Conservation (phyloP, 2,797 vertebrate genomes). For the Etheostoma perlongum region DNA sequence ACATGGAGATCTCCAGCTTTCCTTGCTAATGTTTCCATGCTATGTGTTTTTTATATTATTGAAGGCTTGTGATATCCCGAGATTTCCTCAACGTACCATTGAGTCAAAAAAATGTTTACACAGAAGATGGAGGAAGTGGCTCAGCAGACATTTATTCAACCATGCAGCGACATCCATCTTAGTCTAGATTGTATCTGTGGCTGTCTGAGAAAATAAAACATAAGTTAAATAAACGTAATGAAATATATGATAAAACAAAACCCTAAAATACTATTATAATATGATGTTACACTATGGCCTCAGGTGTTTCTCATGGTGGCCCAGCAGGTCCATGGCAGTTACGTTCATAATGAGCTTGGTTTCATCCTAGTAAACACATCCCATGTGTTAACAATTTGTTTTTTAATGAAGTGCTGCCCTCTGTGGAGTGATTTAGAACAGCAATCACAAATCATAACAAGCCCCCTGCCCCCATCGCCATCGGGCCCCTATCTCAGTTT, state of each 20-base stretch:
- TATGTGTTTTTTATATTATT: constrained; percentile 27
- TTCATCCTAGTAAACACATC: constrained; percentile 77
- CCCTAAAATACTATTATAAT: background rate
- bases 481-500: constrained; percentile 14
- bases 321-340: constrained; percentile 57
- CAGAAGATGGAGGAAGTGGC: constrained; percentile 41
- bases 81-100: constrained; percentile 46
- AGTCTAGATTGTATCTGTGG: constrained; percentile 14
- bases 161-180: constrained; percentile 48
- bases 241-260: constrained; percentile 7
- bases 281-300: background rate
- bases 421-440: constrained; percentile 70
- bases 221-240: background rate
- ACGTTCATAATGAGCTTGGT: constrained; percentile 67
- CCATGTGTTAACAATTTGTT: constrained; percentile 83
- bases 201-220: constrained; percentile 14
- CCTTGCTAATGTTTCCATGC: constrained; percentile 14
- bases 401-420: constrained; percentile 85
- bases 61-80: constrained; percentile 46
- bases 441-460: constrained; percentile 58
- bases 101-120: constrained; percentile 62
- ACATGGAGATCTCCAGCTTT: constrained; percentile 25
- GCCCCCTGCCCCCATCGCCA: constrained; percentile 9
- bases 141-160: constrained; percentile 53
- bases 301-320: constrained; percentile 55